phyloP scores from a whole-genome alignment of 92 coral and sea anemone species.

The Heliopora coerulea region DNA sequence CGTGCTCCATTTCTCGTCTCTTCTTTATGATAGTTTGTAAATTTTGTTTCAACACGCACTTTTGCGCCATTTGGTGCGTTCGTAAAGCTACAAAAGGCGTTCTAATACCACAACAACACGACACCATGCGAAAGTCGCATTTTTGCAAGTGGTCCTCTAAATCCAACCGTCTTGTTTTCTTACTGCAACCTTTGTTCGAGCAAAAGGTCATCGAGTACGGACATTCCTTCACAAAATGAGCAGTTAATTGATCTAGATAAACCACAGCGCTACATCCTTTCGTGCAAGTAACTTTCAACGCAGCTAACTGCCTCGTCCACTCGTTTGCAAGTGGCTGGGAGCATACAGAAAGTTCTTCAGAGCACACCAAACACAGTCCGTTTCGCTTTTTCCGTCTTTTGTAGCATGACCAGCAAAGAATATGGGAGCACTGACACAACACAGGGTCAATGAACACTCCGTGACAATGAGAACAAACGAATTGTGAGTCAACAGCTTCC shows the following conservation, averaged over 20 bases:
- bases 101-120: conserved; percentile 77
- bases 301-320: conserved; percentile 68
- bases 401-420: conserved; percentile 77
- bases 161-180: conserved; percentile 63
- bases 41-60: conserved; percentile 68
- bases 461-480: conserved; percentile 77
- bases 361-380: conserved; percentile 69
- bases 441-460: conserved; percentile 71
- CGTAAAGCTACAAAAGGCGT: conserved; percentile 71
- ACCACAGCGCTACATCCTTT: conserved; percentile 75
- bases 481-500: conserved; percentile 66
- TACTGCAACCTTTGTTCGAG: conserved; percentile 72
- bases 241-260: conserved; percentile 52
- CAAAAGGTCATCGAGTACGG: conserved; percentile 68
- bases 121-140: conserved; percentile 68
- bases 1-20: conserved; percentile 71
- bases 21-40: conserved; percentile 80
- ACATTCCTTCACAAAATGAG: conserved; percentile 62
- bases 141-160: conserved; percentile 52
- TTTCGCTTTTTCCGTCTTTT: conserved; percentile 65
- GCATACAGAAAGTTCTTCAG: conserved; percentile 47
- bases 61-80: conserved; percentile 81
- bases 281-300: conserved; percentile 67
- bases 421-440: conserved; percentile 65
- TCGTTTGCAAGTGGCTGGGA: conserved; percentile 39